Evolutionary conservation across 1,140 invertebrate genomes (phyloP).

Genomic region (Drosophila pandora): DNA sequence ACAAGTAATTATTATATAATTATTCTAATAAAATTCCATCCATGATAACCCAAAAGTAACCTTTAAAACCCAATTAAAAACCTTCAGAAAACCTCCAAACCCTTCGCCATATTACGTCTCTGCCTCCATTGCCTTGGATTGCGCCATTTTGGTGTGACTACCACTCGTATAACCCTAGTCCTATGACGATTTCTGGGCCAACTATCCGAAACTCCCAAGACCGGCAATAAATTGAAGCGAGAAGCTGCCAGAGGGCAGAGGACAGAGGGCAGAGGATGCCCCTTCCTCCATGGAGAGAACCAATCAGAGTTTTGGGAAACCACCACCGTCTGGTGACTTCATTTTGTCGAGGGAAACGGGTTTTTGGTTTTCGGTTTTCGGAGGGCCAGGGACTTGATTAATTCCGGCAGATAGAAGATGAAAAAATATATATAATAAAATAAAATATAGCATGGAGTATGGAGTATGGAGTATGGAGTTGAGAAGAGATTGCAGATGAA

Average conservation of each 20-base stretch:
- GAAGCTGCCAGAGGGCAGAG: neutral
- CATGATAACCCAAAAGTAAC: neutral
- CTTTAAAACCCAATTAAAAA: neutral
- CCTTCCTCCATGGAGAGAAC: neutral
- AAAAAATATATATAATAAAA: neutral
- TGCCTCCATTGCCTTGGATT: conserved; percentile 31
- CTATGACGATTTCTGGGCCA: conserved; percentile 8
- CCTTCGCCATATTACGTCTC: conserved; percentile 10
- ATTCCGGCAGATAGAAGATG: conserved; percentile 19
- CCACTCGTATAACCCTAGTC: neutral
- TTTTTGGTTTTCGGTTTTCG: conserved; percentile 16
- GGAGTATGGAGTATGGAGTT: too few species aligned
- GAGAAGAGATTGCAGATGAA: neutral
- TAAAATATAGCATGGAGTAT: too few species aligned
- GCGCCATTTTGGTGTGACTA: conserved; percentile 30
- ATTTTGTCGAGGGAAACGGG: conserved; percentile 52
- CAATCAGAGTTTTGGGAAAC: conserved; percentile 43
- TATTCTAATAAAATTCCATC: too few species aligned
- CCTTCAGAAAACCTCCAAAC: neutral
- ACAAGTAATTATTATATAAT: too few species aligned
- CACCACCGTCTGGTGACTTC: conserved; percentile 37
- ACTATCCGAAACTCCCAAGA: conserved; percentile 7
- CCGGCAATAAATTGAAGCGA: conserved; percentile 1
- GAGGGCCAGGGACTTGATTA: conserved; percentile 48
- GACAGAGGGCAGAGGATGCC: neutral